phyloP scores from a whole-genome alignment of 2,113 vertebrate species.

The Oxyruncus cristatus region DNA sequence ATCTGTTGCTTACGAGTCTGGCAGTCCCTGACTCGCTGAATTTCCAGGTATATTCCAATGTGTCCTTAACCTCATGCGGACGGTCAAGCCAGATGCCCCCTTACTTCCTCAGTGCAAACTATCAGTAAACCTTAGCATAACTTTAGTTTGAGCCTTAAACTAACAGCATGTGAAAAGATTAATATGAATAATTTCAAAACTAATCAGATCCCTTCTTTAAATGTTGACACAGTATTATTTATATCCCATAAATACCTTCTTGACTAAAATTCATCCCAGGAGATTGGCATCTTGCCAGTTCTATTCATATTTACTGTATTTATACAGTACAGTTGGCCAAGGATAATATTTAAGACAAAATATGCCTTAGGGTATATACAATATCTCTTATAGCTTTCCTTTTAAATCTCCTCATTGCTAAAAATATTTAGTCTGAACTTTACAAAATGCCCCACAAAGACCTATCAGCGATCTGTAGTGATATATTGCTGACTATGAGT shows the following conservation, averaged over 20 bases:
- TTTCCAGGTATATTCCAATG: not conserved
- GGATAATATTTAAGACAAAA: constrained; percentile 91
- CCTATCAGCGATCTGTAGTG: constrained; percentile 72
- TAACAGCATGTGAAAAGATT: constrained; percentile 80
- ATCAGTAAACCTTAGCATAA: constrained; percentile 70
- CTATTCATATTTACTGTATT: constrained; percentile 91
- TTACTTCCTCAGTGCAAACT: constrained; percentile 54
- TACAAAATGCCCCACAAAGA: constrained; percentile 75
- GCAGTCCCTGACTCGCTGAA: not conserved
- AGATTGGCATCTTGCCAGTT: constrained; percentile 80
- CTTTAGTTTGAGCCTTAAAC: constrained; percentile 76
- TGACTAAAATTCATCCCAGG: constrained; percentile 81
- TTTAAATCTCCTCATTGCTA: constrained; percentile 77
- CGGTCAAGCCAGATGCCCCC: constrained; percentile 16
- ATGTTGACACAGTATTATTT: constrained; percentile 90
- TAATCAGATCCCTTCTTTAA: constrained; percentile 78
- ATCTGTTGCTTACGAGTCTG: not conserved
- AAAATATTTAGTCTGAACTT: constrained; percentile 82
- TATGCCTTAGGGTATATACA: constrained; percentile 82
- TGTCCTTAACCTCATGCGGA: constrained; percentile 41
- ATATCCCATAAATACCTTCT: constrained; percentile 88
- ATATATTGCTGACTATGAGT: constrained; percentile 74
- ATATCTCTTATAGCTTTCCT: constrained; percentile 80
- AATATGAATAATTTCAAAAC: constrained; percentile 82
- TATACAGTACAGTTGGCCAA: constrained; percentile 84